phyloP scores from a whole-genome alignment of 2,113 vertebrate genomes.

The Nesospiza acunhae region DNA sequence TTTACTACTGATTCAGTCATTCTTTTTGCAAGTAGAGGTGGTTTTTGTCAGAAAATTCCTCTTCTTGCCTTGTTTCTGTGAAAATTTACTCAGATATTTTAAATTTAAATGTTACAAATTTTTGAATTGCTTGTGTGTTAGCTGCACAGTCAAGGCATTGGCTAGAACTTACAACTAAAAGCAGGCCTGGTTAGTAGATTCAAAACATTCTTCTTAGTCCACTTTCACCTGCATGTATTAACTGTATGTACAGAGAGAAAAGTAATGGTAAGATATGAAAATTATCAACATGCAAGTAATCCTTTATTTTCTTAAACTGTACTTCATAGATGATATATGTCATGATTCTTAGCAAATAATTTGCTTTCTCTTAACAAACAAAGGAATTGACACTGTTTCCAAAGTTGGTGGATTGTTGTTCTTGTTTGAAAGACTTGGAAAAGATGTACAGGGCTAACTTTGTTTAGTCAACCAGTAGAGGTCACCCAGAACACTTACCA shows the following conservation, averaged over 20 bases:
- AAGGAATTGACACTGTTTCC: neutral
- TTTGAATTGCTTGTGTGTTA: neutral
- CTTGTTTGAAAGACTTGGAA: neutral
- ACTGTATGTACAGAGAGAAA: neutral
- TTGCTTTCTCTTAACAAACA: neutral
- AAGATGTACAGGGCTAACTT: neutral
- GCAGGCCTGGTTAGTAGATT: neutral
- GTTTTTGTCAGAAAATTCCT: neutral
- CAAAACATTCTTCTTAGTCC: neutral
- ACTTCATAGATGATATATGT: neutral
- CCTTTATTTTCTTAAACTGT: neutral
- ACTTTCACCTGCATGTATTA: neutral
- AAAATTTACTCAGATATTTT: neutral
- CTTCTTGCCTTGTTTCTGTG: neutral
- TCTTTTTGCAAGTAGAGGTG: neutral
- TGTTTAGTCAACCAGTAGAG: slow-evolving; percentile 7
- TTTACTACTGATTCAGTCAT: neutral
- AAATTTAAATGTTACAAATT: neutral
- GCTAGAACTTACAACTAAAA: neutral
- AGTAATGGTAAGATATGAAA: neutral
- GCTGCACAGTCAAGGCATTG: neutral
- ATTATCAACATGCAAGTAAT: neutral
- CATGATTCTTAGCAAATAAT: neutral
- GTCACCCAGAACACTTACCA: slow-evolving; percentile 1
- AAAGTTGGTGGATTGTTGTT: neutral